Base-by-base conservation (phyloP, 1,140 invertebrate species). In the Drosophila santomea region DNA sequence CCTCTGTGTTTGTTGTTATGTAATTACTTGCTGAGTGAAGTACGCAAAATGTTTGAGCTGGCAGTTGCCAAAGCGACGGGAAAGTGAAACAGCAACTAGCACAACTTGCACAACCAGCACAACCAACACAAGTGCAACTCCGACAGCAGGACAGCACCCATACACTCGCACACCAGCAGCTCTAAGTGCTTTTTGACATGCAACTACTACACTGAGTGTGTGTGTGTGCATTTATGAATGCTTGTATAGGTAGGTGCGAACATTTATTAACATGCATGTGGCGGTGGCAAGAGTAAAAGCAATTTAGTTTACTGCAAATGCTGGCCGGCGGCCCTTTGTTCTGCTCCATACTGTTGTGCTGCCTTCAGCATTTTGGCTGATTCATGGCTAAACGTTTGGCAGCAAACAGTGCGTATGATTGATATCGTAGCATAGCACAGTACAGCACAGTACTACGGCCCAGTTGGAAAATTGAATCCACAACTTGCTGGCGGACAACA, bases 171-270 rank as follows among this genome's bases (percentile, higher is more conserved):
- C 5, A 56, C 51, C 58, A 51, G 52, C 56, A 25, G 55, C 57
- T 36, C 71, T 89, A 89, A 88, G 83, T 88, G 83, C 83, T 88
- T 83, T 89, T 82, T 88, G 83, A 79, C 83, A 88, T 89, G 84
- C 84, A 66, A 68, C 74, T 66, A 74, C 73, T 60, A 20, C 2
- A 11, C 43, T 4, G 1, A 20, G n/a, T 11, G 28, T 8, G 28
- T 32, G 32, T 32, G 32, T 32, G 35, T 78, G 56, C 80, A 66
- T 59, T 56, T 62, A 54, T 63, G 35, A 72, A 60, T 59, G 35
- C 51, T 10, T 60, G 52, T 67, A 52, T 66, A 12, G 59, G 55
- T 73, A 88, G 83, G 83, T 86, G 83, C 67, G 83, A 86, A 88
- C 83, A 89, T 88, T 86, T 86, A 86, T 86, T 86, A 86, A 89